Percentiles rank a stretch among this genome's conserved stretches.
phyloP scores from a whole-genome alignment of 2,113 vertebrate species.

The Heptranchias perlo region DNA sequence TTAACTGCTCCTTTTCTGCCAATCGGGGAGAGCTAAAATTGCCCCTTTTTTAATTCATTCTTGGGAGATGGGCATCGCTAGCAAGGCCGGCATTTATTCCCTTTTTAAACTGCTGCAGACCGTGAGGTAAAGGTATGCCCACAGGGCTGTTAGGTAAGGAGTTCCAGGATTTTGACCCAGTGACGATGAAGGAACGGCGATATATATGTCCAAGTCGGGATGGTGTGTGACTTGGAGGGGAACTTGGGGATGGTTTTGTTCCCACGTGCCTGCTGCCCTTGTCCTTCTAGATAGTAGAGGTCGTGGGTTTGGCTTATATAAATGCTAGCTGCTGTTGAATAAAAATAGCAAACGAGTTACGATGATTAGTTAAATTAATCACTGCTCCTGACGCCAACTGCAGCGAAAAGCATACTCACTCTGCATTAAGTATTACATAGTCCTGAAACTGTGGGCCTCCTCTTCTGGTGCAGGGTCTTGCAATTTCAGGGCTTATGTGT shows the following conservation, averaged over 20 bases:
- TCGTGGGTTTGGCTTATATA: not conserved
- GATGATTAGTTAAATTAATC: not conserved
- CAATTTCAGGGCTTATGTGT: not conserved
- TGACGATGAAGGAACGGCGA: not conserved
- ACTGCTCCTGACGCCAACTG: not conserved
- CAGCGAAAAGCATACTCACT: not conserved
- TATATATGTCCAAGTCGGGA: not conserved
- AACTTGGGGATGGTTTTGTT: no score
- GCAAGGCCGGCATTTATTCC: no score
- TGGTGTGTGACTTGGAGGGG: not conserved
- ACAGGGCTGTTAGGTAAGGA: not conserved
- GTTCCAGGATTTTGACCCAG: not conserved
- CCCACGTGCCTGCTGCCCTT: not conserved
- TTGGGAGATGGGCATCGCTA: no score
- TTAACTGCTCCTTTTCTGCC: no score
- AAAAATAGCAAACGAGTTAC: not conserved
- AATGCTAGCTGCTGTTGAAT: not conserved
- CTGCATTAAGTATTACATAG: not conserved
- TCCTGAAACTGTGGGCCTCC: not conserved
- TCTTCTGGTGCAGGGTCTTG: not conserved
- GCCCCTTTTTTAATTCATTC: no score
- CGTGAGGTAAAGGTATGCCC: not conserved
- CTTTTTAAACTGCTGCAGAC: no score
- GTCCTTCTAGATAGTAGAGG: not conserved
- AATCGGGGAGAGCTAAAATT: no score